Conservation (phyloP, 92 coral and sea anemone genomes). For the Heliopora coerulea region DNA sequence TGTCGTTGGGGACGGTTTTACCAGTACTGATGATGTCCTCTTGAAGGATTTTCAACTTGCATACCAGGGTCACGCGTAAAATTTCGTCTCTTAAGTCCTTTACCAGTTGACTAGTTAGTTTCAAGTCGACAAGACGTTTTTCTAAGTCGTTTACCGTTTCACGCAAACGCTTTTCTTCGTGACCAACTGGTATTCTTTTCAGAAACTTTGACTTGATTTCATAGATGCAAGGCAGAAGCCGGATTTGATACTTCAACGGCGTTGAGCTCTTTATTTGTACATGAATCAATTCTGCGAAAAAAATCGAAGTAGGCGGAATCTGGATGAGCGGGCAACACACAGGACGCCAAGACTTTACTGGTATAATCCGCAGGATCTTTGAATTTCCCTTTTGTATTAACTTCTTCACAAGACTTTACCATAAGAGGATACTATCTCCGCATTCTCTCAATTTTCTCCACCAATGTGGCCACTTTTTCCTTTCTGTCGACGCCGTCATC, state of each 20-base stretch:
- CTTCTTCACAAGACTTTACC: constrained; percentile 1
- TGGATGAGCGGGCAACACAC: neutral
- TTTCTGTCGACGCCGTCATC: constrained; percentile 50
- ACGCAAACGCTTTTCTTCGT: constrained; percentile 20
- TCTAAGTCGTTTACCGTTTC: constrained; percentile 33
- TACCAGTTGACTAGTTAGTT: constrained; percentile 61
- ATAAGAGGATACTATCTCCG: constrained; percentile 24
- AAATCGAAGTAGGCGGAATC: constrained; percentile 14
- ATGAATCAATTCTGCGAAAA: constrained; percentile 56
- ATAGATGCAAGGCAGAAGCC: constrained; percentile 59
- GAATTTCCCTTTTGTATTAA: neutral
- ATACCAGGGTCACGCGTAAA: constrained; percentile 49
- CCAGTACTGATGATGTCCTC: neutral
- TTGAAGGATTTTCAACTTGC: constrained; percentile 47
- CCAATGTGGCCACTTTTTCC: constrained; percentile 13
- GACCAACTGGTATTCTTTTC: constrained; percentile 29
- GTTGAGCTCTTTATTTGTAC: constrained; percentile 58
- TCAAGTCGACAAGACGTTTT: constrained; percentile 39
- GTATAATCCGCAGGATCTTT: neutral
- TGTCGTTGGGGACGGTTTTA: constrained; percentile 1
- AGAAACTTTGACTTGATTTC: constrained; percentile 48
- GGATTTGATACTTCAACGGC: constrained; percentile 61
- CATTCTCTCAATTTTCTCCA: constrained; percentile 1
- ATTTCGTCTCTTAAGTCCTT: constrained; percentile 66
- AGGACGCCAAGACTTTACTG: no score